Conservation (phyloP, 2,113 vertebrate species). For the Cheilinus undulatus region DNA sequence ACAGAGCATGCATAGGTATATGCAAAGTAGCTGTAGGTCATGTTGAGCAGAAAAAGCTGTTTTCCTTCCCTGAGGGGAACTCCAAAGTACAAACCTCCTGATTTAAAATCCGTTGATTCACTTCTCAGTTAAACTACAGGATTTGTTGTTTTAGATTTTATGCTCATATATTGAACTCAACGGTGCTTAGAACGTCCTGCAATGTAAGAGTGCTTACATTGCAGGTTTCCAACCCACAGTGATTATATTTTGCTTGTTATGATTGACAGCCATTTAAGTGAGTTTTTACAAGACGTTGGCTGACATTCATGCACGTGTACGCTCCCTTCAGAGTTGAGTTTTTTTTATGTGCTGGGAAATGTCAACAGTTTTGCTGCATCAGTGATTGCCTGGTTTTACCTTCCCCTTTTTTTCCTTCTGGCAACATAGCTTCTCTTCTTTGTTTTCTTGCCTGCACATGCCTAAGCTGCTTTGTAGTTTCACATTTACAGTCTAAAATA, state of each 20-base stretch:
- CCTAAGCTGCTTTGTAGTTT: not conserved
- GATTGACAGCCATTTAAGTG: conserved; percentile 23
- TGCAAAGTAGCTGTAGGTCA: not conserved
- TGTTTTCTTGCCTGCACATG: conserved; percentile 16
- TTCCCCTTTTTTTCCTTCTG: conserved; percentile 5
- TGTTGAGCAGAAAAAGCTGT: not conserved
- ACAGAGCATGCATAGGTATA: not conserved
- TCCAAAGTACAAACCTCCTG: not conserved
- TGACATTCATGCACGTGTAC: conserved; percentile 8
- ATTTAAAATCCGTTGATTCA: not conserved
- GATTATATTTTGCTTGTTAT: not conserved
- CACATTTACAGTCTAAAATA: not conserved
- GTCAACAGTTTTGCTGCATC: conserved; percentile 39
- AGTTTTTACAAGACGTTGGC: conserved; percentile 9
- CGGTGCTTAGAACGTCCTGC: not conserved
- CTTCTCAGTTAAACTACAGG: not conserved
- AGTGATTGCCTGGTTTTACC: conserved; percentile 26
- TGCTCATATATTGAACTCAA: not conserved
- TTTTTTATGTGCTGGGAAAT: conserved; percentile 13
- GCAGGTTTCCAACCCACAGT: not conserved
- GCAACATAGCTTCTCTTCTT: conserved; percentile 12
- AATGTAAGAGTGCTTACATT: conserved; percentile 7
- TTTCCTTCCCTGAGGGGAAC: not conserved
- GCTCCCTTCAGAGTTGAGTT: not conserved
- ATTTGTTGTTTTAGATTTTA: not conserved